These are phyloP conservation scores for Celastrina argiolus DNA, from an alignment of 2,888 invertebrate species.

Conservation along the genomic window DNA sequence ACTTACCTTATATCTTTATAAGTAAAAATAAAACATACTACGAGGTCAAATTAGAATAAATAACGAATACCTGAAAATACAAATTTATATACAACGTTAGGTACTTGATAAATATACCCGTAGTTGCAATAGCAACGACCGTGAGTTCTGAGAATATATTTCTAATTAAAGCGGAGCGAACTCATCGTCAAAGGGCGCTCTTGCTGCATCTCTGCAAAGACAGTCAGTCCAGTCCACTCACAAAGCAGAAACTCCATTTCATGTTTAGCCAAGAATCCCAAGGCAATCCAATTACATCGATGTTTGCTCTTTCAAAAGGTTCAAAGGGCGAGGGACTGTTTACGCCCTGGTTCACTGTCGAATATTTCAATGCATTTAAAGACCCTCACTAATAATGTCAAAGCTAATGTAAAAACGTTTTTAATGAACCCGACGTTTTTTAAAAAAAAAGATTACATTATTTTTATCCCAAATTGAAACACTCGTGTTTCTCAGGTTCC, in stretches of 20 bases:
- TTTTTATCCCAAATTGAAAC: too few relatives aligned
- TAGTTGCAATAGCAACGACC: background rate
- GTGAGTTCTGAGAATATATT: conserved; percentile 15
- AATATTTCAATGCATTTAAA: conserved; percentile 38
- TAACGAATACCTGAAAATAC: too few relatives aligned
- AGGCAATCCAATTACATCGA: conserved; percentile 65
- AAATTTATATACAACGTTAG: background rate
- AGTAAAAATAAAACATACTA: too few relatives aligned
- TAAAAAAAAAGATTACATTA: too few relatives aligned
- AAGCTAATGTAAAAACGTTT: background rate
- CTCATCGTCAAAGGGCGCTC: conserved; percentile 8
- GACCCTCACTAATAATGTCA: conserved; percentile 8
- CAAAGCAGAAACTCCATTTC: conserved; percentile 32
- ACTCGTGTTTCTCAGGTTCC: too few relatives aligned
- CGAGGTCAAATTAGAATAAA: too few relatives aligned
- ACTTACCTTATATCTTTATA: too few relatives aligned
- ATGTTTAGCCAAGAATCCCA: conserved; percentile 34
- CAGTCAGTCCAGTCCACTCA: conserved; percentile 24
- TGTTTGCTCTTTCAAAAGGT: conserved; percentile 57
- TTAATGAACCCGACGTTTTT: background rate
- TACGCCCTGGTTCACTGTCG: conserved; percentile 40
- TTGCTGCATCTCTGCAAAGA: conserved; percentile 17
- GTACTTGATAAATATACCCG: background rate
- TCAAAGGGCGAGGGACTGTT: conserved; percentile 43
- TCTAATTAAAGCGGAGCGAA: conserved; percentile 15